Base-by-base conservation (phyloP, 2,113 vertebrate species). In the Dipodomys spectabilis region DNA sequence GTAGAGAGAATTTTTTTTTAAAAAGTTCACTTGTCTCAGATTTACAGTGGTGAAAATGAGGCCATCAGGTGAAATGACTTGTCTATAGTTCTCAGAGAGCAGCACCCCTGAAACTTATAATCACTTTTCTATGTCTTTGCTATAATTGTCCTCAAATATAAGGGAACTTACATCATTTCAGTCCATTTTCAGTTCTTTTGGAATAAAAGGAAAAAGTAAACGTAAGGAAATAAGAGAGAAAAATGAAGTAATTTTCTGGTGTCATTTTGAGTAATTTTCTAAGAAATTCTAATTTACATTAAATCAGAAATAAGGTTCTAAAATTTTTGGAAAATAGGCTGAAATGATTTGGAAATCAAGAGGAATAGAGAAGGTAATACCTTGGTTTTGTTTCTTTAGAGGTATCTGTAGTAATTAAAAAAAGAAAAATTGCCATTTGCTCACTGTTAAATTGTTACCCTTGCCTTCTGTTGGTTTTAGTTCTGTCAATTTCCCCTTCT, bases 211-310 rank as follows among this genome's bases (percentile, higher is more conserved):
- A 83, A 86, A 83, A 86, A 86, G n/a, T n/a, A 89, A 89, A 85
- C 65, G 23, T 12, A 79, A 88, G 18, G 16, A 69, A 89, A 20
- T 75, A 57, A 57, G 53, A 57, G 49, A 53, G 53, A 57, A 82
- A 92, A 78, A 77, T 64, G 5, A 9, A n/a, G 0, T 18, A 74
- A 19, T 71, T 82, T 83, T 65, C 57, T 45, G 32, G 73, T 35
- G 65, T 79, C 57, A 49, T 91, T 93, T 53, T 60, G 65, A 88
- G 49, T 71, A 65, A 72, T 93, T 93, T 96, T 78, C 57, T 53
- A 79, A 88, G 53, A 94, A 78, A 94, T 82, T 81, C 27, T 64
- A 67, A 62, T 64, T 88, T 39, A 72, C 15, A 4, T 53, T 78
- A 71, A 94, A 82, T 81, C 25, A 85, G 39, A 35, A 90, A 82